Percentiles rank a stretch among this genome's conserved stretches.
These are phyloP conservation scores for Azemiops feae DNA, from an alignment of 2,113 vertebrate species.

Conservation along the genomic window DNA sequence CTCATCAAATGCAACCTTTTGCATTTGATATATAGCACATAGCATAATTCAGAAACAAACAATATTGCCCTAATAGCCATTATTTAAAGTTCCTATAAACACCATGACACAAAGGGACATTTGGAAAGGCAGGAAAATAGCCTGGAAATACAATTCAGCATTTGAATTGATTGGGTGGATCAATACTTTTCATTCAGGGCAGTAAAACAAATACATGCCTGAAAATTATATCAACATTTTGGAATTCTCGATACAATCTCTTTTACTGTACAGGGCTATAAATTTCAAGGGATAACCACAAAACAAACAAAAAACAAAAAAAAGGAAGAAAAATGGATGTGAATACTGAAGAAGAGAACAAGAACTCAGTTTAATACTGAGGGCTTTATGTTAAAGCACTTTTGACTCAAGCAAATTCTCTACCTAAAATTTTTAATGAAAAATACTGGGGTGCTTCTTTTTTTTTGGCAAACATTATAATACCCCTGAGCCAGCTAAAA, in stretches of 20 bases:
- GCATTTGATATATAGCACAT: background rate
- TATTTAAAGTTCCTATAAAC: background rate
- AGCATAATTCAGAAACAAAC: background rate
- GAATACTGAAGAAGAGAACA: background rate
- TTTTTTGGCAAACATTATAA: background rate
- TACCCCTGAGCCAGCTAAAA: background rate
- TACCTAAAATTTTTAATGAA: background rate
- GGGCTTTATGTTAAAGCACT: background rate
- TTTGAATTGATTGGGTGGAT: background rate
- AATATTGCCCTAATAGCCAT: constrained; percentile 23
- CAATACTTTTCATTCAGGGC: background rate
- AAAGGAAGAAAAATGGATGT: background rate
- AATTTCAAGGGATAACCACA: background rate
- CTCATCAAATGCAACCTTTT: background rate
- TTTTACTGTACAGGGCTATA: background rate
- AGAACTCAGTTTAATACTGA: background rate
- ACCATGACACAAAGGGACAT: background rate
- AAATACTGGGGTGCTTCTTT: background rate
- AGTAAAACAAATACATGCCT: background rate
- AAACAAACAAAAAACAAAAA: background rate
- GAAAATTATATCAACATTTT: background rate
- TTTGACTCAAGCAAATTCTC: background rate
- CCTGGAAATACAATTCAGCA: background rate
- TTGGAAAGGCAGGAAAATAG: background rate
- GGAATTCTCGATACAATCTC: background rate